Evolutionary conservation across 2,888 invertebrate species (phyloP), one percentile per base, ranked within the genome.

Genomic region (Apotomis turbidana): DNA sequence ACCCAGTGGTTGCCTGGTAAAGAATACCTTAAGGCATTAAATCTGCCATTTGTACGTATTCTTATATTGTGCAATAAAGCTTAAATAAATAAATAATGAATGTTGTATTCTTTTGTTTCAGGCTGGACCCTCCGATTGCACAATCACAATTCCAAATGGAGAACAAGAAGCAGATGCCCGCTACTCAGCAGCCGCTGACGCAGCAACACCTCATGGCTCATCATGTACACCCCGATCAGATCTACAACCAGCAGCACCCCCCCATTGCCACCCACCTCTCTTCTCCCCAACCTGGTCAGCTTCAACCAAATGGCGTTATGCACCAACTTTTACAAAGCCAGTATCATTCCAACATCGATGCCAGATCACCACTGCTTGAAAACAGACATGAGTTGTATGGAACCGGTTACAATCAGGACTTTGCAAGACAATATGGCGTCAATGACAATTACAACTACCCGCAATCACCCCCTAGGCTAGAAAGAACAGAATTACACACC

Each of bases 71-170:
- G 27, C 27, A 27, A 27, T 27, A 27, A 27, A 27, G 27, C 2
- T 27, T 1, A 27, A 27, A 27, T 27, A 27, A 27, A 27, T 27
- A 27, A 27, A 27, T 27, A 27, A 27, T 27, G 27, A 27, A 27
- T 60, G 51, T 6, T 0, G 76, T 77, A 80, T 75, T 76, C 27
- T 73, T 70, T 90, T 89, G 86, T 93, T 93, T 63, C 91, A 96
- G 96, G 96, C 94, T 96, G 92, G 96, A 96, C 86, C 95, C 96
- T 84, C 95, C 96, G 79, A 94, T 95, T 84, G 93, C 95, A 77
- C 95, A 95, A 85, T 91, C 89, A 74, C 87, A 91, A 88, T 88
- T 93, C 90, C 85, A 94, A 85, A 96, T 96, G 96, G 96, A 96
- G 88, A 95, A 94, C 86, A 96, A 96, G 87, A 94, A 94, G 81